A percentile compares a stretch with the other conserved stretches of the same genome.
These are phyloP conservation scores for Peromyscus melanophrys DNA, from an alignment of 2,797 vertebrate genomes.

Conservation along the genomic window DNA sequence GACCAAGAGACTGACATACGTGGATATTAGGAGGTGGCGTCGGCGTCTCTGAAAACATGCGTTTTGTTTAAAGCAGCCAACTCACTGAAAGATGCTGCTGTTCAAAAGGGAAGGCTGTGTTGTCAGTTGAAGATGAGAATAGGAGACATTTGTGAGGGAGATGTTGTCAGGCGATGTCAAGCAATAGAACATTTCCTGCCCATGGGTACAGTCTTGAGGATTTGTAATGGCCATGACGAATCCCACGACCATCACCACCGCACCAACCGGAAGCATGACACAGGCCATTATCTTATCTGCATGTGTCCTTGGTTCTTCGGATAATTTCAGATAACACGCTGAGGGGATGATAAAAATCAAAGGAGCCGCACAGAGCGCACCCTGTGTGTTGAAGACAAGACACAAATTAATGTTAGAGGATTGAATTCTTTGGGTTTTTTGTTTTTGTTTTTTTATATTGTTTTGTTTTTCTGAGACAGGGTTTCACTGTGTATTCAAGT, in stretches of 20 bases:
- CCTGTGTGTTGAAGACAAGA: conserved; percentile 91
- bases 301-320: conserved; percentile 92
- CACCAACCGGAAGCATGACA: conserved; percentile 91
- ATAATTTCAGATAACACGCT: conserved; percentile 96
- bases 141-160: conserved; percentile 88
- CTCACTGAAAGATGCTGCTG: conserved; percentile 58
- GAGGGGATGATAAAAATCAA: conserved; percentile 98
- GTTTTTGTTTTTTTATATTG: neutral
- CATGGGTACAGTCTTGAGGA: conserved; percentile 95
- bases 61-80: neutral
- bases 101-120: neutral
- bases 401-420: conserved; percentile 60
- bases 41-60: conserved; percentile 52
- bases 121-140: conserved; percentile 81
- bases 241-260: conserved; percentile 94
- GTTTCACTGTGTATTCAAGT: neutral
- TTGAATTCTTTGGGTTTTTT: neutral
- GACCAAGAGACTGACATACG: conserved; percentile 59
- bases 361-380: conserved; percentile 95
- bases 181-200: conserved; percentile 97
- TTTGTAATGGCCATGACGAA: conserved; percentile 92
- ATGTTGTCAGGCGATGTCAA: conserved; percentile 86
- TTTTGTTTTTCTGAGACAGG: neutral
- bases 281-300: conserved; percentile 92
- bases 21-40: neutral